phyloP scores from a whole-genome alignment of 2,888 invertebrate species.

The Campaea margaritaria region DNA sequence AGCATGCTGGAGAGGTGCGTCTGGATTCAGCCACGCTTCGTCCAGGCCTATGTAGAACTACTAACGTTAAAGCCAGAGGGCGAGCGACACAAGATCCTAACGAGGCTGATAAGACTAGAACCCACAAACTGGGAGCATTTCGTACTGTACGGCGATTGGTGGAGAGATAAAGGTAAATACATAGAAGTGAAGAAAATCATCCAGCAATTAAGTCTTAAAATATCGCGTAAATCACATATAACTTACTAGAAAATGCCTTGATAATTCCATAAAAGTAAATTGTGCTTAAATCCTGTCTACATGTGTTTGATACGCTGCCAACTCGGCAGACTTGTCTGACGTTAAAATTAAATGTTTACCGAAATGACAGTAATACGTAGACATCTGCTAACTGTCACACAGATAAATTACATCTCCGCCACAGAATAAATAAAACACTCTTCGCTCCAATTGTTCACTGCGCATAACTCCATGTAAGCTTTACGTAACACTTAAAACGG shows the following conservation, averaged over 20 bases:
- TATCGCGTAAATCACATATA: too few species aligned
- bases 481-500: slow-evolving; percentile 8
- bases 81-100: slow-evolving; percentile 84
- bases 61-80: slow-evolving; percentile 85
- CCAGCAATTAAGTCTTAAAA: too few species aligned
- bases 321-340: too few species aligned
- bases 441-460: background rate
- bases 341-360: too few species aligned
- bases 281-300: too few species aligned
- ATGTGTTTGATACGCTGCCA: too few species aligned
- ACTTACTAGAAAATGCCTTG: too few species aligned
- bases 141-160: slow-evolving; percentile 90
- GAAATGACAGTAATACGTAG: background rate
- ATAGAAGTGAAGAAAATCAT: background rate
- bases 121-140: slow-evolving; percentile 89
- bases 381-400: background rate
- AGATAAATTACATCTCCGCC: slow-evolving; percentile 4
- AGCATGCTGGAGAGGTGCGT: slow-evolving; percentile 89
- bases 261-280: too few species aligned
- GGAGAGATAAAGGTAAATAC: slow-evolving; percentile 86
- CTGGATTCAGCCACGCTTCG: slow-evolving; percentile 87
- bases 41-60: slow-evolving; percentile 89
- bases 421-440: too few species aligned
- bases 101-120: slow-evolving; percentile 87
- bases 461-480: background rate